phyloP scores from a whole-genome alignment of 2,797 vertebrate genomes.

The Bryconaethiops microstoma region DNA sequence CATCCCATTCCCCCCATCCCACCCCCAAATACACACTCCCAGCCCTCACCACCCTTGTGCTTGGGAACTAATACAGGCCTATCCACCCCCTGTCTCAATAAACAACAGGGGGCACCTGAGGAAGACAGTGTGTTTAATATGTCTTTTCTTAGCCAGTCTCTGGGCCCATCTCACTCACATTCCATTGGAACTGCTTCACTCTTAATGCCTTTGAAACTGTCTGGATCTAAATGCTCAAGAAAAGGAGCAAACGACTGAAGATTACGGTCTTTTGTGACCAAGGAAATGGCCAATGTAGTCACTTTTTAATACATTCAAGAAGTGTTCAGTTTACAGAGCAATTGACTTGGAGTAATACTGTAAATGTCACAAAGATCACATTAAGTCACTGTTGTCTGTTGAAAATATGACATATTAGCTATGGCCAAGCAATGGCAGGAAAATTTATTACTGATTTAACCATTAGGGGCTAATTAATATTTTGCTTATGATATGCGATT shows the following conservation, averaged over 20 bases:
- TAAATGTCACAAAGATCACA: slow-evolving; percentile 1
- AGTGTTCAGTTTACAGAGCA: not conserved
- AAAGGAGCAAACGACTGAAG: not conserved
- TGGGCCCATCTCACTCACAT: slow-evolving; percentile 1
- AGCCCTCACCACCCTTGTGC: slow-evolving; percentile 22
- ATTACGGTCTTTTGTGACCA: not conserved
- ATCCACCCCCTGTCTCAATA: slow-evolving; percentile 47
- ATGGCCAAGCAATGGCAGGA: no score
- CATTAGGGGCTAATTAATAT: no score
- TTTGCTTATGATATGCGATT: no score
- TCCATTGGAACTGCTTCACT: slow-evolving; percentile 11
- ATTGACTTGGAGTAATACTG: not conserved
- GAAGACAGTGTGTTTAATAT: slow-evolving; percentile 39
- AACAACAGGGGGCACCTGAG: slow-evolving; percentile 56
- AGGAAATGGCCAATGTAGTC: not conserved
- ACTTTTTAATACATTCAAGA: not conserved
- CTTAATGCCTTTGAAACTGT: slow-evolving; percentile 6
- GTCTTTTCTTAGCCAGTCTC: slow-evolving; percentile 40
- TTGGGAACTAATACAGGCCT: slow-evolving; percentile 38
- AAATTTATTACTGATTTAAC: no score
- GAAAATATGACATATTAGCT: not conserved
- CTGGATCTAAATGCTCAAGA: slow-evolving; percentile 18
- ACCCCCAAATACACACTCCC: slow-evolving; percentile 2
- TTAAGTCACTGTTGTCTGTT: not conserved
- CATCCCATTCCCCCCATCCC: slow-evolving; percentile 14